phyloP scores from a whole-genome alignment of 2,888 invertebrate genomes.

The Scaptomyza tumidula region DNA sequence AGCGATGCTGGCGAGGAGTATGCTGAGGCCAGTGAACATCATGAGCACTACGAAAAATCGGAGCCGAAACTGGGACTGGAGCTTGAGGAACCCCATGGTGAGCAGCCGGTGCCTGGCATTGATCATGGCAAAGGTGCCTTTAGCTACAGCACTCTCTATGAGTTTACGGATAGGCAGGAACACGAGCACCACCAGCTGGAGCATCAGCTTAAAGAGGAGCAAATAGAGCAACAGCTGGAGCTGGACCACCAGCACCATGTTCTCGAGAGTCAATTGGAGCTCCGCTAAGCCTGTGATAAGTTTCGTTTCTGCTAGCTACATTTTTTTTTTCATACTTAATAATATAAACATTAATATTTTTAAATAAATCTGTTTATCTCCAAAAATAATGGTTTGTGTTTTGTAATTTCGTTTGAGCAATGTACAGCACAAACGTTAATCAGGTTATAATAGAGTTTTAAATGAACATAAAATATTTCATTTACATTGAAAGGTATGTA shows the following conservation, averaged over 20 bases:
- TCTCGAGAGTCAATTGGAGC: slow-evolving; percentile 43
- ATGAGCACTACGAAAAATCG: slow-evolving; percentile 53
- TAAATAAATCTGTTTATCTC: slow-evolving; percentile 33
- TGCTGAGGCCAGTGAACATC: slow-evolving; percentile 67
- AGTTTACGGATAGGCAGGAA: slow-evolving; percentile 75
- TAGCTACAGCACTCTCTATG: slow-evolving; percentile 82
- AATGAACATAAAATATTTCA: too few species aligned
- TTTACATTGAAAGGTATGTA: too few species aligned
- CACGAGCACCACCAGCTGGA: slow-evolving; percentile 64
- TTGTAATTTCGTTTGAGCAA: too few species aligned
- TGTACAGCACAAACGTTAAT: too few species aligned
- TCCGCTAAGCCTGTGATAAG: slow-evolving; percentile 48
- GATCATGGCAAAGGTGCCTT: slow-evolving; percentile 83
- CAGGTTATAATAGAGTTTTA: too few species aligned
- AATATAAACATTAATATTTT: slow-evolving; percentile 24
- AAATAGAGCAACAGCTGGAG: slow-evolving; percentile 59
- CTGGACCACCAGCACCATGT: slow-evolving; percentile 51
- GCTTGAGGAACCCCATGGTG: slow-evolving; percentile 46
- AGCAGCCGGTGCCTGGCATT: slow-evolving; percentile 79
- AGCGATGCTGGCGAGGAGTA: slow-evolving; percentile 66
- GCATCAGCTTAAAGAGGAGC: slow-evolving; percentile 62
- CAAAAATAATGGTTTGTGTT: too few species aligned
- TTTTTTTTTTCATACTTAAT: slow-evolving; percentile 21
- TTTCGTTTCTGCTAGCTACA: slow-evolving; percentile 37
- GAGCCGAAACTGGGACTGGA: slow-evolving; percentile 31